Evolutionary conservation across 2,888 invertebrate species (phyloP).

Genomic region (Adelognathus sp.): DNA sequence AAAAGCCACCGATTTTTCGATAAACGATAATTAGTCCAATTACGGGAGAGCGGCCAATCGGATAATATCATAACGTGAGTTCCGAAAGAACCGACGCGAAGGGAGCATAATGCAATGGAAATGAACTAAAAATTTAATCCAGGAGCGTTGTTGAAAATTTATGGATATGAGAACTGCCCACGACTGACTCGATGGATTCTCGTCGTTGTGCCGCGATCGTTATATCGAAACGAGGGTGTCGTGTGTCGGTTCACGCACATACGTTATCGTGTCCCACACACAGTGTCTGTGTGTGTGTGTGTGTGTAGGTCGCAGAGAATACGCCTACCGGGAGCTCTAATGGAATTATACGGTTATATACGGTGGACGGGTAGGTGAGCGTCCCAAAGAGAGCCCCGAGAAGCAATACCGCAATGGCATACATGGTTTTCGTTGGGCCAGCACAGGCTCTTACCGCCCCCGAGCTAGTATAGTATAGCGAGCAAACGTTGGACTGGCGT

Average conservation of each 20-base stretch:
- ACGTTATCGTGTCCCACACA: background rate
- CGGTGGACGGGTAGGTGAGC: slow-evolving; percentile 12
- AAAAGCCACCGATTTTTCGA: background rate
- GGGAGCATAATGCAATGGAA: too few relatives aligned
- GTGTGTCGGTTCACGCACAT: background rate
- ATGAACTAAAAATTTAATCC: background rate
- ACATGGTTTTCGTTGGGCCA: slow-evolving; percentile 43
- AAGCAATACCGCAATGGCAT: slow-evolving; percentile 43
- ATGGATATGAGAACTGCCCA: background rate
- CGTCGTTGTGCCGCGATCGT: background rate
- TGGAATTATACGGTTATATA: slow-evolving; percentile 68
- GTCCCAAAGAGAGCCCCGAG: slow-evolving; percentile 20
- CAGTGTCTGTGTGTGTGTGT: background rate
- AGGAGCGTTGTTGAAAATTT: background rate
- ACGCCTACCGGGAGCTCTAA: slow-evolving; percentile 59
- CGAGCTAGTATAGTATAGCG: too few relatives aligned
- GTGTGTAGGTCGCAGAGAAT: background rate
- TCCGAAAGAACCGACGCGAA: background rate
- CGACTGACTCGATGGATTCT: background rate
- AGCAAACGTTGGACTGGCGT: slow-evolving; percentile 24
- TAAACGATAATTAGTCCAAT: background rate
- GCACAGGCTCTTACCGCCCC: slow-evolving; percentile 28
- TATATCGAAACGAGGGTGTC: background rate
- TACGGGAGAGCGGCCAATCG: too few relatives aligned
- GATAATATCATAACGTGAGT: background rate